Evolutionary conservation across 2,797 vertebrate genomes (phyloP).

Genomic region (Malurus leucopterus): DNA sequence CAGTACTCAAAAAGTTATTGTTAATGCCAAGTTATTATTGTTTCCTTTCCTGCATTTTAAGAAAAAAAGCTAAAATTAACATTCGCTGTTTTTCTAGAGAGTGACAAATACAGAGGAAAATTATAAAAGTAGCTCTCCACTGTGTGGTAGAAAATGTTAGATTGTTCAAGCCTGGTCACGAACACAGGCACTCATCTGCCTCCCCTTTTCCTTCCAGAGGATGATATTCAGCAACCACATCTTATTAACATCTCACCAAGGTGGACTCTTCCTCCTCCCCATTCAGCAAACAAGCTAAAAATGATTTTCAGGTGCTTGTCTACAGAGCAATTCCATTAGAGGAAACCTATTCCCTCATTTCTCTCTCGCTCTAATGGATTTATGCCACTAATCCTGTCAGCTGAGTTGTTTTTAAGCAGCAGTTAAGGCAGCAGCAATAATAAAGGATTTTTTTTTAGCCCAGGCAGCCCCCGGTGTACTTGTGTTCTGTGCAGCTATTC

Average conservation of each 20-base stretch:
- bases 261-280: background rate
- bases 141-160: background rate
- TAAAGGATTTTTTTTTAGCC: background rate
- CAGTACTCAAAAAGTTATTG: background rate
- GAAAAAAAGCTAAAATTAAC: background rate
- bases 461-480: background rate
- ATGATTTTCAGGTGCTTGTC: background rate
- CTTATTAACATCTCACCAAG: background rate
- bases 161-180: background rate
- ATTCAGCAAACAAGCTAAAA: constrained; percentile 23
- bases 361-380: constrained; percentile 1
- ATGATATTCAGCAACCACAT: background rate
- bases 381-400: constrained; percentile 17
- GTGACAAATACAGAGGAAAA: background rate
- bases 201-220: background rate
- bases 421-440: constrained; percentile 5
- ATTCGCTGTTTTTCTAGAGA: background rate
- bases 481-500: background rate
- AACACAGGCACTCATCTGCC: background rate
- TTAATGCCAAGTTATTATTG: background rate
- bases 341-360: constrained; percentile 19
- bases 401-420: constrained; percentile 26
- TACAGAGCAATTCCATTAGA: background rate
- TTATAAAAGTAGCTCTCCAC: background rate
- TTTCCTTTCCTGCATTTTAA: background rate